A percentile compares a stretch with the other conserved stretches of the same genome.
phyloP scores from a whole-genome alignment of 2,888 invertebrate species.

The Taenaris catops region DNA sequence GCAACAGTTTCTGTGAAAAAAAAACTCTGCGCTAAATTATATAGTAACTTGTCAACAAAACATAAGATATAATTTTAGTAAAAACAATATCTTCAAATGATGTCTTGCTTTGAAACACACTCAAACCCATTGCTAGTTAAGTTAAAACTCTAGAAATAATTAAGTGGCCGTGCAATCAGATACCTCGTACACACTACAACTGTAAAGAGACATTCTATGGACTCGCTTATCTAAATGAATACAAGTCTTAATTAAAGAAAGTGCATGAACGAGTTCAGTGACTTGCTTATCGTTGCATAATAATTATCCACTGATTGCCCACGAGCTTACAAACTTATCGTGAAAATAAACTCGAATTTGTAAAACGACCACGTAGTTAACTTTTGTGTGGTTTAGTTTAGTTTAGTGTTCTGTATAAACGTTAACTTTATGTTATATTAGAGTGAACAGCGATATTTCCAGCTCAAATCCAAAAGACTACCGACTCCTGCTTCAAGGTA shows the following conservation, averaged over 20 bases:
- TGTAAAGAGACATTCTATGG: constrained; percentile 12
- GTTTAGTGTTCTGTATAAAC: neutral
- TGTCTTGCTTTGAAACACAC: no score
- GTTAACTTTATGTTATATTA: no score
- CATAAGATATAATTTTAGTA: no score
- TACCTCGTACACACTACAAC: constrained; percentile 1
- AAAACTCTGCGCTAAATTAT: no score
- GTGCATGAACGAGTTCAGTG: constrained; percentile 33
- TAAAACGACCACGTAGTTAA: constrained; percentile 3
- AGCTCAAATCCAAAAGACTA: no score
- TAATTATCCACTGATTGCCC: constrained; percentile 35
- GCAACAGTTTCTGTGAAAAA: no score
- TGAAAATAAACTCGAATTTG: constrained; percentile 5
- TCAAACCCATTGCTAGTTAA: constrained; percentile 1
- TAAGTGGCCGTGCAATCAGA: constrained; percentile 14
- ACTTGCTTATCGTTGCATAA: constrained; percentile 50
- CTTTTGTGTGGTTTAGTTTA: neutral
- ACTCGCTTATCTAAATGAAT: constrained; percentile 23
- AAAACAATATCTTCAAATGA: no score
- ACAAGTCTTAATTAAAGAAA: constrained; percentile 45
- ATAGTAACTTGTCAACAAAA: no score
- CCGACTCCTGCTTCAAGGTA: no score
- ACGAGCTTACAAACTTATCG: constrained; percentile 2
- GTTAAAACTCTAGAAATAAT: constrained; percentile 9
- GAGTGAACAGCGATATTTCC: no score